These are phyloP conservation scores for Dryobates pubescens DNA, from an alignment of 2,797 vertebrate species.

Conservation along the genomic window DNA sequence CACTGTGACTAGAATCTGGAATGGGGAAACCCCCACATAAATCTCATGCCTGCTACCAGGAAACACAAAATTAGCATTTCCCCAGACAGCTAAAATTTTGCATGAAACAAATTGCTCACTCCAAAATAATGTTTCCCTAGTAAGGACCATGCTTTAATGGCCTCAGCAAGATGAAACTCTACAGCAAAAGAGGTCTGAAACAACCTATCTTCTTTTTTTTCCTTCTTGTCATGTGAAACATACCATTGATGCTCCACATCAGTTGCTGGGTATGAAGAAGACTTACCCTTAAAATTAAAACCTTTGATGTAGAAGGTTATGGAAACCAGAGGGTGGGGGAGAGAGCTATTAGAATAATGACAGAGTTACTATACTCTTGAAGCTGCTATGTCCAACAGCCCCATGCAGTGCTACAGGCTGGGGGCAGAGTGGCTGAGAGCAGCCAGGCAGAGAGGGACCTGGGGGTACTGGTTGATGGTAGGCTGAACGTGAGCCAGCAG, in stretches of 20 bases:
- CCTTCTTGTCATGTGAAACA: background rate
- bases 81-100: slow-evolving; percentile 20
- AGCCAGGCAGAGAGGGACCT: no score
- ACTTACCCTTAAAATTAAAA: background rate
- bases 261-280: background rate
- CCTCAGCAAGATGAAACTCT: background rate
- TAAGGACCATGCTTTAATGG: background rate
- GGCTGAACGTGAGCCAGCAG: no score
- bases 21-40: background rate
- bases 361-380: background rate
- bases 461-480: no score
- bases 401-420: no score
- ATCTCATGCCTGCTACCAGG: background rate
- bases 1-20: background rate
- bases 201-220: background rate
- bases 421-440: no score
- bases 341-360: background rate
- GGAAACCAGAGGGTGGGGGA: background rate
- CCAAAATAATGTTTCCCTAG: background rate
- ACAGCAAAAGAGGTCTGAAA: background rate
- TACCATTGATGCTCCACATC: background rate
- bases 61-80: slow-evolving; percentile 25
- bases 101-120: background rate
- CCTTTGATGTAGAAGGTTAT: background rate
- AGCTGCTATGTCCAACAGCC: background rate